Conservation (phyloP, 2,888 invertebrate genomes). For the Strigamia transsilvanica region DNA sequence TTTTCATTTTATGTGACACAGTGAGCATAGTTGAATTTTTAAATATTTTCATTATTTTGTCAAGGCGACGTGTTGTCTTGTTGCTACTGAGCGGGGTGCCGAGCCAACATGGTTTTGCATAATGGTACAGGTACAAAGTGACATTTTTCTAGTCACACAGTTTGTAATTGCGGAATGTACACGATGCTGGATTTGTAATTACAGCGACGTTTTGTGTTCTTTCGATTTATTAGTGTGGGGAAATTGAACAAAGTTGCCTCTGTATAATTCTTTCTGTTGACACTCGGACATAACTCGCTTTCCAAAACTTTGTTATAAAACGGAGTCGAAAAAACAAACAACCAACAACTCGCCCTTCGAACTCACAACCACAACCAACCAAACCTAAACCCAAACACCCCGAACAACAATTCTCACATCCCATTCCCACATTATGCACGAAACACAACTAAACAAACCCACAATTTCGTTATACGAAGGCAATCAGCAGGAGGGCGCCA, state of each 20-base stretch:
- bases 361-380: neutral
- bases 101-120: neutral
- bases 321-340: neutral
- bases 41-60: neutral
- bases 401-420: neutral
- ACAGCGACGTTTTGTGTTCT: conserved; percentile 2
- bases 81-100: neutral
- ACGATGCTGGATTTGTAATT: neutral
- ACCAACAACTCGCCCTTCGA: neutral
- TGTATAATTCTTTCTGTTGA: conserved; percentile 17
- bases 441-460: neutral
- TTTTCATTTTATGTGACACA: neutral
- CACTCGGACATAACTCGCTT: neutral
- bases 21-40: neutral
- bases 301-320: neutral
- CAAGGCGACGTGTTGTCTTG: neutral
- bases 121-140: neutral
- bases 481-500: conserved; percentile 13
- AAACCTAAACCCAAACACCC: neutral
- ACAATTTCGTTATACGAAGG: neutral
- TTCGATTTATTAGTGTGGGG: neutral
- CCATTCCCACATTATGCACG: neutral
- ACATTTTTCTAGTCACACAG: neutral
- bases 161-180: neutral
- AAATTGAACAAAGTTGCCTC: conserved; percentile 12